Conservation (phyloP, 2,113 vertebrate genomes). For the Salvelinus namaycush region DNA sequence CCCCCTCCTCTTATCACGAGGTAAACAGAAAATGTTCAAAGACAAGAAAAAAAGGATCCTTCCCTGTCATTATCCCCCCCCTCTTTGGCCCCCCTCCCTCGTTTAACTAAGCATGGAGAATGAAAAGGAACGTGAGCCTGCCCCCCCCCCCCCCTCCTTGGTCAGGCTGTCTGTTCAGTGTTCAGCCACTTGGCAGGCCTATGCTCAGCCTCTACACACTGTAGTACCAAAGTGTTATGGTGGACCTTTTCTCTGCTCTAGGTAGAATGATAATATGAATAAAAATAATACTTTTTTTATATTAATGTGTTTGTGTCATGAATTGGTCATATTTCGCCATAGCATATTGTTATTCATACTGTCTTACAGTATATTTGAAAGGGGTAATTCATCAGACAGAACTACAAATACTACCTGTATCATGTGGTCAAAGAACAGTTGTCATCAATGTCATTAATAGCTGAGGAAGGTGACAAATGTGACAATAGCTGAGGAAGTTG, state of each 20-base stretch:
- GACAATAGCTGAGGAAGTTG: no score
- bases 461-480: no score
- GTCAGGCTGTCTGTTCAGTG: constrained; percentile 43
- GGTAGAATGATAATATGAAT: constrained; percentile 75
- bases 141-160: constrained; percentile 11
- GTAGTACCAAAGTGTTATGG: constrained; percentile 74
- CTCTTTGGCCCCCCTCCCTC: constrained; percentile 25
- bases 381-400: no score
- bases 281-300: constrained; percentile 83
- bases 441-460: no score
- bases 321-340: not conserved
- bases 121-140: constrained; percentile 65
- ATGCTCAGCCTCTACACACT: constrained; percentile 66
- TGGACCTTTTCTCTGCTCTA: constrained; percentile 72
- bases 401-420: no score
- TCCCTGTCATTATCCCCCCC: constrained; percentile 10
- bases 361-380: no score
- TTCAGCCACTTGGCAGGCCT: constrained; percentile 53
- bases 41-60: constrained; percentile 41
- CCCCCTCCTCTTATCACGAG: constrained; percentile 40
- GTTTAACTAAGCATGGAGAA: constrained; percentile 75
- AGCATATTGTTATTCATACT: no score
- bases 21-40: constrained; percentile 48
- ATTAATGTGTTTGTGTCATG: constrained; percentile 40
- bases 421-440: no score